phyloP scores from a whole-genome alignment of 37 sponge, comb jelly and placozoan genomes.

The Chondrilla cf. caribensis region DNA sequence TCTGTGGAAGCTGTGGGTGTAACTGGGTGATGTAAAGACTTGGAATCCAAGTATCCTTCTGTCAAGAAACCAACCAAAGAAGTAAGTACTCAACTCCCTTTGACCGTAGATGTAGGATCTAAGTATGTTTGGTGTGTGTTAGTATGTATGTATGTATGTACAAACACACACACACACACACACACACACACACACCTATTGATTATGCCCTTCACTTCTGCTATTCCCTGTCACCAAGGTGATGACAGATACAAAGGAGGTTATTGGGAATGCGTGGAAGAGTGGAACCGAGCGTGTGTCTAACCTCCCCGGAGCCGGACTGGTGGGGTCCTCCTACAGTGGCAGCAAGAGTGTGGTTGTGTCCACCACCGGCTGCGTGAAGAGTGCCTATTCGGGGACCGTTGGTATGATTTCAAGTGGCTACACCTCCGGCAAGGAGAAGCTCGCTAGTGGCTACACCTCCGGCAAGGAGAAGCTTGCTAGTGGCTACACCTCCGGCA shows the following conservation, averaged over 20 bases:
- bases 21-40: too few relatives aligned
- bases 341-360: background rate
- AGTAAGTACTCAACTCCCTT: too few relatives aligned
- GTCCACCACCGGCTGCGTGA: background rate
- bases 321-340: background rate
- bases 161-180: too few relatives aligned
- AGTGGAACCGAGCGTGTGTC: constrained; percentile 4
- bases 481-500: too few relatives aligned
- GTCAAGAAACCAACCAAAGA: constrained; percentile 45
- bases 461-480: too few relatives aligned
- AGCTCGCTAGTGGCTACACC: constrained; percentile 9
- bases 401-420: background rate
- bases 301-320: background rate
- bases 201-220: too few relatives aligned
- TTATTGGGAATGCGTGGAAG: background rate
- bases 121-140: too few relatives aligned
- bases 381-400: background rate
- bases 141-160: too few relatives aligned
- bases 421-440: constrained; percentile 1
- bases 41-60: constrained; percentile 62
- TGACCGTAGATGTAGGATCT: too few relatives aligned
- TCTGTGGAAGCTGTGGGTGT: constrained; percentile 40
- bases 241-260: background rate
- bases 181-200: too few relatives aligned
- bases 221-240: background rate